Base-by-base conservation (phyloP, 1,140 invertebrate species). In the Dendroctonus valens region DNA sequence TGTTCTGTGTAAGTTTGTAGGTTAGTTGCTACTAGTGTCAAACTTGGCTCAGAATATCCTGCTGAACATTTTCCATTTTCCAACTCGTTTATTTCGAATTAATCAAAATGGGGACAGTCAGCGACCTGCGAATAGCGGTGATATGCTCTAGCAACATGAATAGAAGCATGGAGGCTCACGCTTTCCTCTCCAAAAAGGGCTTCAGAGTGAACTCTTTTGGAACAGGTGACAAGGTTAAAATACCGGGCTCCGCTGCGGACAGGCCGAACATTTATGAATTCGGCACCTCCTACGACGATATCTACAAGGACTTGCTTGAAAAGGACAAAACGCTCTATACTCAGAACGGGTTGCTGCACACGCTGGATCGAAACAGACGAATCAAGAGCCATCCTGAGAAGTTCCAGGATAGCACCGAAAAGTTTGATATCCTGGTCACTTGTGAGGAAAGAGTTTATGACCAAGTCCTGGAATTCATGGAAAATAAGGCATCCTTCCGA, bases 91-190 rank as follows among this genome's bases (percentile, higher is more conserved):
- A 46, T 46, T 4, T 46, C 42, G 26, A 26, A 26, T 3, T 26
- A 26, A 1, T 26, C 11, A 48, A 54, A 54, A 74, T 73, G 72
- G 49, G 67, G 11, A 8, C 66, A 14, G 61, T 76, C 40, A 76
- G 72, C 65, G 84, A 89, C 73, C 82, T 96, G 71, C 89, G 85
- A 76, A 86, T 98, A 74, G 97, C 97, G 8, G 94, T 99, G 51
- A 93, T 97, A 69, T 99, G 97, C 81, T 98, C 96, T 5, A 97
- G 95, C 75, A 99, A 99, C 80, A 98, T 99, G 93, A 99, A 99
- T 77, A 84, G 97, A 66, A 98, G 94, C 74, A 99, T 99, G 97
- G 97, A 99, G 84, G 96, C 97, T 9, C 97, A 99, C 85, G 92
- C 92, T 59, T 96, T 97, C 80, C 79, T 99, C 15, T 90, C 91